Conservation (phyloP, 2,888 invertebrate genomes). For the Scaptomyza flava region DNA sequence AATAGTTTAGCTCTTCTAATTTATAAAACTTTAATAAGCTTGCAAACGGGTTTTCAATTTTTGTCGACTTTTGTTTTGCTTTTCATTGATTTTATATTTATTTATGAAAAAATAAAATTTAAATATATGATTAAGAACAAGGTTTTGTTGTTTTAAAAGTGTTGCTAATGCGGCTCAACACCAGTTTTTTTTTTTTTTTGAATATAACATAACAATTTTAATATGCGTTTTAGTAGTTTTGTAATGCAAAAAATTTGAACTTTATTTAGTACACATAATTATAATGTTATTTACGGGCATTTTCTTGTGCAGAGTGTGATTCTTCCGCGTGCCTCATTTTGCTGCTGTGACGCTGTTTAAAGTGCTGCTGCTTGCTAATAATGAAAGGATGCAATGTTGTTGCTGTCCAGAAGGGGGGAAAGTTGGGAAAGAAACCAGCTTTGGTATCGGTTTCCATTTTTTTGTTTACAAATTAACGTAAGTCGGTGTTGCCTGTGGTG, state of each 20-base stretch:
- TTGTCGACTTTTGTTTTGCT: no score
- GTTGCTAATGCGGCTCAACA: conserved; percentile 21
- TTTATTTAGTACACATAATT: conserved; percentile 30
- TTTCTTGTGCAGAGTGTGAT: conserved; percentile 11
- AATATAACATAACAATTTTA: conserved; percentile 7
- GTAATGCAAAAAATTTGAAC: conserved; percentile 22
- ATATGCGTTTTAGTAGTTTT: conserved; percentile 17
- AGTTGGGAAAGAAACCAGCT: conserved; percentile 12
- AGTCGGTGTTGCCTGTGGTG: conserved; percentile 95
- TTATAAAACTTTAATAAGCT: no score
- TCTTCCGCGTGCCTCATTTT: conserved; percentile 12
- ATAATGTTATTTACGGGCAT: conserved; percentile 39
- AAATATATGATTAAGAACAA: neutral
- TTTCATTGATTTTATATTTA: no score
- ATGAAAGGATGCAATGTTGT: conserved; percentile 9
- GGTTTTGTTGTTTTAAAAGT: neutral
- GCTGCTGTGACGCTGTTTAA: neutral
- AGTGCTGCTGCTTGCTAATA: conserved; percentile 2
- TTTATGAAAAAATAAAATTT: neutral
- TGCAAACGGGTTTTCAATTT: no score
- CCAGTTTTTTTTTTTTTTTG: conserved; percentile 8
- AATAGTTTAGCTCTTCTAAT: no score
- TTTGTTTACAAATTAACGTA: conserved; percentile 92
- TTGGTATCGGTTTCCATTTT: neutral
- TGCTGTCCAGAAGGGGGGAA: conserved; percentile 1